Base-by-base conservation (phyloP, 2,113 vertebrate species). In the Gallinago undulata region DNA sequence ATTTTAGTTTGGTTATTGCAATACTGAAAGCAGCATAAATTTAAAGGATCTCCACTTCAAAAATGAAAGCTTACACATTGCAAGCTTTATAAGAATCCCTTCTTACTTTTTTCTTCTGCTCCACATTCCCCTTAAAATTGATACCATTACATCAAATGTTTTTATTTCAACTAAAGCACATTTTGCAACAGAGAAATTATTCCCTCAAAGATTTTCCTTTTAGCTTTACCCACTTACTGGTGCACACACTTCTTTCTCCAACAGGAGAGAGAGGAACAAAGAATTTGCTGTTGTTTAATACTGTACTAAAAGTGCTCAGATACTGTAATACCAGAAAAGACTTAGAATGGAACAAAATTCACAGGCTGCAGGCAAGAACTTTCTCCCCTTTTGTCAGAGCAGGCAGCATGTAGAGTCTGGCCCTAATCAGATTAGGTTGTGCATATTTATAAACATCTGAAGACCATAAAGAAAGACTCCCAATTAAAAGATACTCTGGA, bases 361-460 rank as follows among this genome's bases (percentile, higher is more conserved):
- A 89, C 8, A 72, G 59, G 95, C 92, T 92, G 66, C 92, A 89
- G 94, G 84, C 95, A 95, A 94, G 77, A 95, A 76, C 78, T 87
- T 91, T 85, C 93, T 92, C 72, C 68, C 41, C 47, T 84, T 87
- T 79, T 94, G 90, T 93, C 77, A 94, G 91, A 89, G 66, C 84
- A 87, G 41, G 77, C 86, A 96, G 91, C 89, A 80, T 89, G 96
- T 93, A 95, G 94, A 93, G 74, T 91, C 95, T 93, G 95, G 92
- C 87, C 94, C 81, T 94, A 94, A 96, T 96, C 94, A 92, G 89
- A 93, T 95, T 94, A 97, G 87, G 72, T 95, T 89, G 84, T 80
- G 66, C 89, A 73, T 87, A 93, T 94, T 96, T 96, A 94, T 94
- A 94, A 95, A 96, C 93, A 95, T 96, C 91, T 96, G 91, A 96